These are phyloP conservation scores for Meganola albula DNA, from an alignment of 2,888 invertebrate species.

Conservation along the genomic window DNA sequence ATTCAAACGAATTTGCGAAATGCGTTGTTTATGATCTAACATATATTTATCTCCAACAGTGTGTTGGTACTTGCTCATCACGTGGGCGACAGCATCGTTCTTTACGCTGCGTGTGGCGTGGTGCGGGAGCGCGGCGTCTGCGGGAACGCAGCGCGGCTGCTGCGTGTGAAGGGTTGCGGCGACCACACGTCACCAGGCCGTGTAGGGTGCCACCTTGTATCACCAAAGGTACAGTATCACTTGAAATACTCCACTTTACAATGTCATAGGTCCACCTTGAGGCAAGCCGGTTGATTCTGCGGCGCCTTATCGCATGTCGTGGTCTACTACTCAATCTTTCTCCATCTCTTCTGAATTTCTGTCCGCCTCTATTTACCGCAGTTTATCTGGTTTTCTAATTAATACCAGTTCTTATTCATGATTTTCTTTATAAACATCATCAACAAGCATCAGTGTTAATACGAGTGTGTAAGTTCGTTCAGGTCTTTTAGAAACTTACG, in stretches of 20 bases:
- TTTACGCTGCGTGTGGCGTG: conserved; percentile 95
- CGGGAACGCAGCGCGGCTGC: conserved; percentile 88
- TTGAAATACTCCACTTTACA: conserved; percentile 82
- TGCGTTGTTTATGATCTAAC: no score
- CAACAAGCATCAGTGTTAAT: no score
- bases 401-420: no score
- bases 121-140: conserved; percentile 85
- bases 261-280: conserved; percentile 37
- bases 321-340: no score
- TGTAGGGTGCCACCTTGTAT: conserved; percentile 84
- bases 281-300: no score
- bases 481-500: no score
- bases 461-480: no score
- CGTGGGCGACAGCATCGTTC: conserved; percentile 91
- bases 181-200: conserved; percentile 86
- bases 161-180: conserved; percentile 86
- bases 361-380: no score
- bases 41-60: conserved; percentile 72
- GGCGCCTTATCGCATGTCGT: no score
- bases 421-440: no score
- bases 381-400: not conserved
- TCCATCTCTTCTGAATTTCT: no score
- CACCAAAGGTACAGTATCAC: conserved; percentile 42
- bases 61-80: conserved; percentile 88
- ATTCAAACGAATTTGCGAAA: no score